phyloP scores from a whole-genome alignment of 2,888 invertebrate species.

The Tipula helvola region DNA sequence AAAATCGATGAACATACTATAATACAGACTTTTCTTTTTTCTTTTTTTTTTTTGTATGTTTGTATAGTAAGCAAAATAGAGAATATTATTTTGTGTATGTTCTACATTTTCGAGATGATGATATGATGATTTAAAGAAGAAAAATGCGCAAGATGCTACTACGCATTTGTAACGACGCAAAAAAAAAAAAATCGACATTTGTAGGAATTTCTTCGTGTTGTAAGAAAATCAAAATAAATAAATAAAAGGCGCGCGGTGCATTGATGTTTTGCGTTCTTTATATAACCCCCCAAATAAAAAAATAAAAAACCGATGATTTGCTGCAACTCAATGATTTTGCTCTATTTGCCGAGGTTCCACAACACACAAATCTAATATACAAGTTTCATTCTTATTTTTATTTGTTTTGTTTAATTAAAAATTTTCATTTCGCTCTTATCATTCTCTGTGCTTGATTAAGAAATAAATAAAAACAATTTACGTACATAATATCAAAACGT shows the following conservation, averaged over 20 bases:
- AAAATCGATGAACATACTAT: background rate
- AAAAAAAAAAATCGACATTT: background rate
- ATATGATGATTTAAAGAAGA: background rate
- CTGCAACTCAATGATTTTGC: background rate
- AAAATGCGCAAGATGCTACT: slow-evolving; percentile 4
- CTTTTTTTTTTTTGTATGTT: background rate
- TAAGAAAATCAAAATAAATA: background rate
- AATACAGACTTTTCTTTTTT: background rate
- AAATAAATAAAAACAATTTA: background rate
- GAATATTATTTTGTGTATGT: background rate
- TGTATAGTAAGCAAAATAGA: background rate
- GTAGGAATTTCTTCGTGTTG: background rate
- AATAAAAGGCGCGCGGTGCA: background rate
- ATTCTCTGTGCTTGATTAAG: background rate
- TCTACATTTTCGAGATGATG: background rate
- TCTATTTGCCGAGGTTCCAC: background rate
- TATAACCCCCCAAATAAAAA: background rate
- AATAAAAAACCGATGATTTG: background rate
- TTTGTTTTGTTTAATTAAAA: background rate
- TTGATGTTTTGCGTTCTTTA: background rate
- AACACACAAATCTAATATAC: background rate
- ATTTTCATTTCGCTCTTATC: background rate
- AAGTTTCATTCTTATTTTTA: background rate
- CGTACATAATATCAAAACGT: background rate
- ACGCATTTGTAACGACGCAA: background rate